Evolutionary conservation across 2,113 vertebrate genomes (phyloP).

Genomic region (Takifugu flavidus): DNA sequence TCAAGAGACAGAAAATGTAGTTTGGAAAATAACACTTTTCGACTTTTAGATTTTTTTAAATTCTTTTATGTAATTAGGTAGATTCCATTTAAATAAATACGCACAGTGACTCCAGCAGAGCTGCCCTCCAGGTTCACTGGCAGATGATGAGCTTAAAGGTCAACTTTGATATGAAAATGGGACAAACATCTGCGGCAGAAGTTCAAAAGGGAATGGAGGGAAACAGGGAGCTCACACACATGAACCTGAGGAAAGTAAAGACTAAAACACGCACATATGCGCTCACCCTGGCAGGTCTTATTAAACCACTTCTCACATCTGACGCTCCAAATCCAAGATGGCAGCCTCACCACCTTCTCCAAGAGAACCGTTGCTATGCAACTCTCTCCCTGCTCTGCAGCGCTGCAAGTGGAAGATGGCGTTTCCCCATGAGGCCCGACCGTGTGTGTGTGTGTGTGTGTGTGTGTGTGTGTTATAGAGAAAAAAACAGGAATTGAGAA

Average conservation of each 20-base stretch:
- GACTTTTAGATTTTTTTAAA: no score
- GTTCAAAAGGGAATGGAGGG: no score
- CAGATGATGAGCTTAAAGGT: no score
- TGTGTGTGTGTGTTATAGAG: conserved; percentile 11
- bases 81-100: no score
- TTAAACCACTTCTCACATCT: conserved; percentile 61
- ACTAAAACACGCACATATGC: conserved; percentile 27
- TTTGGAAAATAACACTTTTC: no score
- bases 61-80: no score
- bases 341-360: conserved; percentile 51
- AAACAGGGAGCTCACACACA: conserved; percentile 20
- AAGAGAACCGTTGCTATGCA: conserved; percentile 67
- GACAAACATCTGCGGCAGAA: neutral
- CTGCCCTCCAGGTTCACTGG: no score
- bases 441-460: conserved; percentile 13
- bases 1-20: no score
- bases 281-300: conserved; percentile 48
- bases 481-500: conserved; percentile 39
- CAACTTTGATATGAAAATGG: no score
- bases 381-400: conserved; percentile 67
- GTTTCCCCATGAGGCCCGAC: conserved; percentile 56
- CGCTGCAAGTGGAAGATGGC: conserved; percentile 67
- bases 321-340: conserved; percentile 71
- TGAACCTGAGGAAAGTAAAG: conserved; percentile 13
- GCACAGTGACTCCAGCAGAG: no score